Evolutionary conservation across 2,888 invertebrate species (phyloP).

Genomic region (Pseudococcus longispinus): DNA sequence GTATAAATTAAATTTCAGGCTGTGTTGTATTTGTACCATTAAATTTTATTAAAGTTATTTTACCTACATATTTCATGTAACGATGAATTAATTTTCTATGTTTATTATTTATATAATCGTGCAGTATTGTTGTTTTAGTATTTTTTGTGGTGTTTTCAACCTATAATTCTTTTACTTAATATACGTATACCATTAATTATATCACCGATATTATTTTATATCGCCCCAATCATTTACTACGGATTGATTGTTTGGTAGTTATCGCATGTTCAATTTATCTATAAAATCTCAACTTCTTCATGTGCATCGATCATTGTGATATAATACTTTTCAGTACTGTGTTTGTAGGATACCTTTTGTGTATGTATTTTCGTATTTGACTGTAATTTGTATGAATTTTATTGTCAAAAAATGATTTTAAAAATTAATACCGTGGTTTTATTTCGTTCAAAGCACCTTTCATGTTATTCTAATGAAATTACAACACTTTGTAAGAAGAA

Average conservation of each 20-base stretch:
- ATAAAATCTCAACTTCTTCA: background rate
- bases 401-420: background rate
- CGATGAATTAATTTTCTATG: background rate
- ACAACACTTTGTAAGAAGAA: too few species aligned
- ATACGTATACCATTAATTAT: background rate
- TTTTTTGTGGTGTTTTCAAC: conserved; percentile 15
- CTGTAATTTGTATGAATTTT: background rate
- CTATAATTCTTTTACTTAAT: background rate
- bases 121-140: conserved; percentile 30
- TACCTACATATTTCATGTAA: background rate
- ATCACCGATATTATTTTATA: background rate
- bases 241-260: background rate
- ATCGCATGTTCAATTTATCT: background rate
- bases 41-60: background rate
- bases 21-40: conserved; percentile 11
- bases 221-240: background rate
- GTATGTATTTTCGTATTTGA: background rate
- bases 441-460: too few species aligned
- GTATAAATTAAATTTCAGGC: conserved; percentile 5
- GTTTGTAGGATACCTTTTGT: background rate
- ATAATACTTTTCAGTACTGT: conserved; percentile 28
- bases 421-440: background rate
- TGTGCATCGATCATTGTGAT: conserved; percentile 7
- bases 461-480: too few species aligned
- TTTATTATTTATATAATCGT: background rate